These are phyloP conservation scores for Smittia aterrima DNA, from an alignment of 2,888 invertebrate species.

Conservation along the genomic window DNA sequence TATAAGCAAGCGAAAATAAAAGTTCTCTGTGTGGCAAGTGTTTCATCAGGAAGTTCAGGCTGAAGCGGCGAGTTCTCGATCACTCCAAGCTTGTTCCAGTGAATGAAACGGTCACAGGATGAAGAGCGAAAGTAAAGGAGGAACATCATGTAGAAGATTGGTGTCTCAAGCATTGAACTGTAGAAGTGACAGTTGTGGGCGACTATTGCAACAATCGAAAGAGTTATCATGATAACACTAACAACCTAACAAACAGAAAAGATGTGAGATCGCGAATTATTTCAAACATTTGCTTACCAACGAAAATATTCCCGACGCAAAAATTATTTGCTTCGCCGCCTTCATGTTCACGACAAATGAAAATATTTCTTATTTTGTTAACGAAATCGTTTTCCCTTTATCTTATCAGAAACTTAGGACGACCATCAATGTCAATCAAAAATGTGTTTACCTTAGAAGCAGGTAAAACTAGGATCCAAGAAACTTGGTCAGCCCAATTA, in stretches of 20 bases:
- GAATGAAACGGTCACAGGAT: neutral
- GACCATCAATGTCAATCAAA: too few species aligned
- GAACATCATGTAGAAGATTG: neutral
- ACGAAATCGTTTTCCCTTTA: neutral
- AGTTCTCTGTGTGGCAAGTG: neutral
- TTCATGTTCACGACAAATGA: neutral
- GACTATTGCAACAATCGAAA: neutral
- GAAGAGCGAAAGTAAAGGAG: conserved; percentile 17
- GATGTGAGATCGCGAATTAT: neutral
- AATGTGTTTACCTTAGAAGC: too few species aligned
- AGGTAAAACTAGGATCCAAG: too few species aligned
- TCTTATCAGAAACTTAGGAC: too few species aligned
- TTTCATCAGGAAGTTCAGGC: neutral
- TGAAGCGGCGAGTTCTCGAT: neutral
- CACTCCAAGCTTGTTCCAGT: neutral
- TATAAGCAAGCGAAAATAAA: neutral
- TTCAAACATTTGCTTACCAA: neutral
- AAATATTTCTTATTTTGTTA: too few species aligned
- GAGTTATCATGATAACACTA: neutral
- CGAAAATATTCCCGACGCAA: neutral
- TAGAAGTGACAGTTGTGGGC: neutral
- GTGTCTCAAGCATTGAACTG: neutral
- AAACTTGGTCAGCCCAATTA: too few species aligned
- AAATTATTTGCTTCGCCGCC: neutral
- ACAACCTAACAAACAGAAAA: neutral